A percentile compares a stretch with the other conserved stretches of the same genome.
Conservation (phyloP, 2,797 vertebrate genomes). For the Semaprochilodus insignis region DNA sequence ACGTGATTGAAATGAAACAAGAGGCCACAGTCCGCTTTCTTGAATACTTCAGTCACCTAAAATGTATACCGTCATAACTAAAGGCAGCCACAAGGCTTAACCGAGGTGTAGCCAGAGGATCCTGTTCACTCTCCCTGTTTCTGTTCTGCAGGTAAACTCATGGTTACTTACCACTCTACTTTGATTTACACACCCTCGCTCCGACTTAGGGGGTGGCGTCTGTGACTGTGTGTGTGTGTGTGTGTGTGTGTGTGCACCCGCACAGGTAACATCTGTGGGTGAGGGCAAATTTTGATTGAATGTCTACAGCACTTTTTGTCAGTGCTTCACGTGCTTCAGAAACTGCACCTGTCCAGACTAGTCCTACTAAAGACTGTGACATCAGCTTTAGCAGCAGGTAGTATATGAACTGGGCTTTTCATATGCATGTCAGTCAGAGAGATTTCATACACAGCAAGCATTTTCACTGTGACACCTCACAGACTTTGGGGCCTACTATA, state of each 20-base stretch:
- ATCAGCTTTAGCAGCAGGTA: not conserved
- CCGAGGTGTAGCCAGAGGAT: too few species aligned
- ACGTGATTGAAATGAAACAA: not conserved
- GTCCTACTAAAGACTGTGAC: not conserved
- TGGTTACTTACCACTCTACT: not conserved
- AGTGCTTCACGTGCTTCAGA: not conserved
- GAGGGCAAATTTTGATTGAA: not conserved
- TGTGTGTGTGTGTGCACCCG: too few species aligned
- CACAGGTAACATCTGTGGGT: not conserved
- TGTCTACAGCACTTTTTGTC: not conserved
- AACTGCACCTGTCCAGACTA: not conserved
- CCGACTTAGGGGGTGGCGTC: too few species aligned
- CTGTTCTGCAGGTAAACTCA: not conserved
- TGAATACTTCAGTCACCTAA: not conserved
- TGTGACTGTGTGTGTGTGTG: too few species aligned
- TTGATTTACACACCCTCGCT: not conserved
- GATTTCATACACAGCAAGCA: too few species aligned
- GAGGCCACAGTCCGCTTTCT: not conserved
- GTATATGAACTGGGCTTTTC: too few species aligned
- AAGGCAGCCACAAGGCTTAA: not conserved
- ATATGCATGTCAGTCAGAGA: not conserved
- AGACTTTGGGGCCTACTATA: too few species aligned
- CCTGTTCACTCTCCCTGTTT: not conserved
- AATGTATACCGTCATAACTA: not conserved
- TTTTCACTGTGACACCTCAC: too few species aligned